Evolutionary conservation across 2,113 vertebrate species (phyloP), one percentile per base, ranked within the genome.

Genomic region (Muntiacus muntjak): DNA sequence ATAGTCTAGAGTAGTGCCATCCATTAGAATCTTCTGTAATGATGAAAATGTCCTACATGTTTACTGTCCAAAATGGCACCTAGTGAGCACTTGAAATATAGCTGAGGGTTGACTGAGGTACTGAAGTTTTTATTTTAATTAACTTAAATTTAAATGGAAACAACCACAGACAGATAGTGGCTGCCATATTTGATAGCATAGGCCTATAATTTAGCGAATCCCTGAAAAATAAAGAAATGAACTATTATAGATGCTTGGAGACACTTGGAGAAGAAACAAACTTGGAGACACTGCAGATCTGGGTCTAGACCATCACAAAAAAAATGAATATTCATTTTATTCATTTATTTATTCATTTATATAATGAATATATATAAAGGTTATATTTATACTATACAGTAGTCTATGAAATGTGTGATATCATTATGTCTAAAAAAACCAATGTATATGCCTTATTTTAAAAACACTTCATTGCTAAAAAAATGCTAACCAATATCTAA

Each of bases 111-210:
- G 76, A 96, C 52, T 67, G 21, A 67, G 28, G 33, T 76, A 57
- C 33, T 91, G 12, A 52, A 91, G 79, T 89, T 93, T 81, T 43
- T 28, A 93, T 87, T 93, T 67, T 36, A 95, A 71, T 76, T 74
- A 60, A 91, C 74, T 85, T 54, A 92, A 87, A 36, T 93, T 84
- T n/a, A 91, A 93, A 36, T 88, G 36, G 78, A 92, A 94, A 57
- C 36, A 88, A 58, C 76, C 45, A 92, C 26, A 81, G 2, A 8
- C 78, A 83, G 26, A 17, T 88, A 28, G 11, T 5, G 40, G 52
- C 25, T 55, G 84, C 12, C 3, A 0, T 64, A 90, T 76, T 86
- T 58, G 30, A 86, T 10, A 86, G 71, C 78, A 89, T 0, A 71
- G 36, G 11, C 19, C 82, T 60, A 40, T 76, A 86, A 91, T 67